These are phyloP conservation scores for Tholera decimalis DNA, from an alignment of 2,888 invertebrate species.

Conservation along the genomic window DNA sequence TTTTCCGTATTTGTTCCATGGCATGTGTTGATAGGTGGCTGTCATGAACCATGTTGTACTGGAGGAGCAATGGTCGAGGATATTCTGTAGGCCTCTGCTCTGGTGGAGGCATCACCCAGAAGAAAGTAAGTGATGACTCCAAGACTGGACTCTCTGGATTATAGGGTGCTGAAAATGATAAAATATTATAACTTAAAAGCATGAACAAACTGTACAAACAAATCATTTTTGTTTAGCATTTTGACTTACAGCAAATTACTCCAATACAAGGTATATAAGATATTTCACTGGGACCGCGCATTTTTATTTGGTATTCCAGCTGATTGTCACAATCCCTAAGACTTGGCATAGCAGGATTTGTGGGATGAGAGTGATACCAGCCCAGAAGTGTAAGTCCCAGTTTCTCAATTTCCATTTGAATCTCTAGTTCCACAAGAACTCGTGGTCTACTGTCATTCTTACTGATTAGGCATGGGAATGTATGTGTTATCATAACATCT, in stretches of 20 bases:
- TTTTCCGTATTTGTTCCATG: conserved; percentile 96
- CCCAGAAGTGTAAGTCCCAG: conserved; percentile 96
- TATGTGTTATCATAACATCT: conserved; percentile 97
- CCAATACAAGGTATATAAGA: conserved; percentile 98
- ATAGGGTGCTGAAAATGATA: conserved; percentile 93
- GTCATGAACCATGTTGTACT: conserved; percentile 96
- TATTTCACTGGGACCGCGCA: conserved; percentile 97
- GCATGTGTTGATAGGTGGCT: conserved; percentile 95
- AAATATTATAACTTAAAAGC: background rate
- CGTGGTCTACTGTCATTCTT: conserved; percentile 95
- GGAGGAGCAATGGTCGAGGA: conserved; percentile 97
- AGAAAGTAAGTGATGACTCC: conserved; percentile 96
- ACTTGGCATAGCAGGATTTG: conserved; percentile 96
- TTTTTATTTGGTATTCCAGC: conserved; percentile 98
- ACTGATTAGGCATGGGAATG: conserved; percentile 96
- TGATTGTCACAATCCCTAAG: conserved; percentile 97
- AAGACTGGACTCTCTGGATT: conserved; percentile 95
- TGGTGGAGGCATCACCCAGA: conserved; percentile 99
- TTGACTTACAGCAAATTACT: conserved; percentile 96
- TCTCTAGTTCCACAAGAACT: conserved; percentile 95
- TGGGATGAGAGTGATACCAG: conserved; percentile 99
- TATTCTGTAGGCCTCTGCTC: conserved; percentile 98
- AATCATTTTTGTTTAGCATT: background rate
- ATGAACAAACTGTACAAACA: background rate
- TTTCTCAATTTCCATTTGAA: conserved; percentile 96